Conservation (phyloP, 1,140 invertebrate genomes). For the Pemphigus obesinymphae region DNA sequence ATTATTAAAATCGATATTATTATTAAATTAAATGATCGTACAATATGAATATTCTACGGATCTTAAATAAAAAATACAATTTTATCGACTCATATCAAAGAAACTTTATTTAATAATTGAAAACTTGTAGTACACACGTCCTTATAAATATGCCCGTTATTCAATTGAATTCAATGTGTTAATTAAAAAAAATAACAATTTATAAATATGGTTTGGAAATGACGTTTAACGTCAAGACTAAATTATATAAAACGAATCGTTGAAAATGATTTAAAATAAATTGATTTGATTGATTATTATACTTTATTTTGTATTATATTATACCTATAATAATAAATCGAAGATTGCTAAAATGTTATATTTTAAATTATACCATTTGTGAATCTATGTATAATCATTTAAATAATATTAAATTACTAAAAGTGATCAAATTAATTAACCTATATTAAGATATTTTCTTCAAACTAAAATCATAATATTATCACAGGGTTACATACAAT, state of each 20-base stretch:
- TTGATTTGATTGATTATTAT: not conserved
- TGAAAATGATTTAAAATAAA: not conserved
- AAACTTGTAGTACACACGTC: not conserved
- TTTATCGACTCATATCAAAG: not conserved
- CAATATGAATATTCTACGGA: not conserved
- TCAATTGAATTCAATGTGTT: constrained; percentile 7
- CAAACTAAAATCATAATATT: not conserved
- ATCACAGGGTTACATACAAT: too few species aligned
- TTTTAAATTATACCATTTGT: not conserved
- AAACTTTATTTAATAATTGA: not conserved
- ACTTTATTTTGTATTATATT: too few species aligned
- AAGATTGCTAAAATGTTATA: not conserved
- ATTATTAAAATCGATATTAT: not conserved
- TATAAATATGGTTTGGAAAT: not conserved
- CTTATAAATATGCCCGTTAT: too few species aligned
- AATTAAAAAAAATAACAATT: not conserved
- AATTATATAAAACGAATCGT: not conserved
- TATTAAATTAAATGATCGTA: not conserved
- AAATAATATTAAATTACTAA: not conserved
- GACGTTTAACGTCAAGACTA: not conserved
- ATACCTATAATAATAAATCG: not conserved
- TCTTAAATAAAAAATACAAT: not conserved
- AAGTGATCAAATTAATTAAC: not conserved
- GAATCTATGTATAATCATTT: not conserved
- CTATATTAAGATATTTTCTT: not conserved